These are phyloP conservation scores for Zelostemma sp. DNA, from an alignment of 1,140 invertebrate genomes.

Conservation along the genomic window DNA sequence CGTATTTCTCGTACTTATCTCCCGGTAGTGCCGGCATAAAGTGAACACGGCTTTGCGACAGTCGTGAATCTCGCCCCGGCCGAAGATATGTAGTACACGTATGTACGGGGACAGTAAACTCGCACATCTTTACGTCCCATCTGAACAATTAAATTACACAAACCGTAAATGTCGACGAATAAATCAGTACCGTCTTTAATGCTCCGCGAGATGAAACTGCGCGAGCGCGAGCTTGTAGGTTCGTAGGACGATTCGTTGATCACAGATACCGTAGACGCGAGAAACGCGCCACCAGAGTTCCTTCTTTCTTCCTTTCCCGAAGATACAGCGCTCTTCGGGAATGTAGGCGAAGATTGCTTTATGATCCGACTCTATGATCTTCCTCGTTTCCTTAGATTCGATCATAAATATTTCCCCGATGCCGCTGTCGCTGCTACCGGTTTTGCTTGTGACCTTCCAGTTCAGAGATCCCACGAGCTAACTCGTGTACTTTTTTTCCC, in stretches of 20 bases:
- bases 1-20: slow-evolving; percentile 3
- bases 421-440: too few species aligned
- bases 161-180: slow-evolving; percentile 52
- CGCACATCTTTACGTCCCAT: slow-evolving; percentile 58
- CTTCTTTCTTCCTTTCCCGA: slow-evolving; percentile 19
- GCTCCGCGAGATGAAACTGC: slow-evolving; percentile 1
- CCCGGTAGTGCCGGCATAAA: not conserved
- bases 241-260: slow-evolving; percentile 19
- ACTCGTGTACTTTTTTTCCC: too few species aligned
- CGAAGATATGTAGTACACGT: not conserved
- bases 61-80: slow-evolving; percentile 6
- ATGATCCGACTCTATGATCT: not conserved
- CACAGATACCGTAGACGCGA: slow-evolving; percentile 6
- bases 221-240: slow-evolving; percentile 4
- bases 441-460: too few species aligned
- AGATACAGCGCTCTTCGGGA: not conserved
- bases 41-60: slow-evolving; percentile 1
- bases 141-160: slow-evolving; percentile 62
- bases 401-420: too few species aligned
- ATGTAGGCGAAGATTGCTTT: not conserved
- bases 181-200: slow-evolving; percentile 49
- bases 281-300: slow-evolving; percentile 2
- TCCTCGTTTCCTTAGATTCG: not conserved
- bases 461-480: too few species aligned
- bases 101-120: slow-evolving; percentile 34